Percentiles rank a stretch among this genome's conserved stretches.
These are phyloP conservation scores for Philotrypesis tridentata DNA, from an alignment of 1,140 invertebrate species.

Conservation along the genomic window DNA sequence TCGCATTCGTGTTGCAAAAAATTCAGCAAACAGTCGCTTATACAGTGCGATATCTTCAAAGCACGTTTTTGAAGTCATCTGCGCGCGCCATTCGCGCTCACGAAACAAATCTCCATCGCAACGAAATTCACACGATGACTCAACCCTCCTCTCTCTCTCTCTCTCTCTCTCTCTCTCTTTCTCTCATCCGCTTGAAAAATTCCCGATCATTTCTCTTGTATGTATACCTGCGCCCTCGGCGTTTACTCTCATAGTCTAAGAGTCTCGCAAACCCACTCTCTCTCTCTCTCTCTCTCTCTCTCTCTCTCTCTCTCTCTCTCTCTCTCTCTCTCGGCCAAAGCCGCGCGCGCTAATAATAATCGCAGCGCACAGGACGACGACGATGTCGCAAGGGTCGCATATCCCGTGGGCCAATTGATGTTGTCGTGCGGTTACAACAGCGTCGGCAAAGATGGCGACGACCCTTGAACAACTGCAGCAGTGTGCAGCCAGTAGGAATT, in stretches of 20 bases:
- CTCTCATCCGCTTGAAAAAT: slow-evolving; percentile 16
- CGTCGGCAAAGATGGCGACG: not conserved
- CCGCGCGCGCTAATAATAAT: slow-evolving; percentile 25
- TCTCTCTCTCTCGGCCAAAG: not conserved
- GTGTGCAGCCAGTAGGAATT: slow-evolving; percentile 55
- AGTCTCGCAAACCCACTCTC: no score
- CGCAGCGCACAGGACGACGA: not conserved
- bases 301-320: not conserved
- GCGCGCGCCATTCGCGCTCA: not conserved
- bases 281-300: no score
- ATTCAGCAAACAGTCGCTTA: no score
- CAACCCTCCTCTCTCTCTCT: not conserved
- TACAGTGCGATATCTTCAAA: no score
- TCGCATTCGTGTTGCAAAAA: no score
- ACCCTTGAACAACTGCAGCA: not conserved
- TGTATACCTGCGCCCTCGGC: not conserved
- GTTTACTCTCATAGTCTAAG: no score
- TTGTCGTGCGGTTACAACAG: not conserved
- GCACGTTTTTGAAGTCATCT: not conserved
- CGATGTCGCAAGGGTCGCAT: slow-evolving; percentile 33
- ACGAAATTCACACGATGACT: slow-evolving; percentile 33
- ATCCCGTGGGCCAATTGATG: not conserved
- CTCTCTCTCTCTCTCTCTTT: not conserved
- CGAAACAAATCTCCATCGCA: slow-evolving; percentile 9
- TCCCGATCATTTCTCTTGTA: slow-evolving; percentile 11